Conservation (phyloP, 2,113 vertebrate species). For the Aptenodytes forsteri region DNA sequence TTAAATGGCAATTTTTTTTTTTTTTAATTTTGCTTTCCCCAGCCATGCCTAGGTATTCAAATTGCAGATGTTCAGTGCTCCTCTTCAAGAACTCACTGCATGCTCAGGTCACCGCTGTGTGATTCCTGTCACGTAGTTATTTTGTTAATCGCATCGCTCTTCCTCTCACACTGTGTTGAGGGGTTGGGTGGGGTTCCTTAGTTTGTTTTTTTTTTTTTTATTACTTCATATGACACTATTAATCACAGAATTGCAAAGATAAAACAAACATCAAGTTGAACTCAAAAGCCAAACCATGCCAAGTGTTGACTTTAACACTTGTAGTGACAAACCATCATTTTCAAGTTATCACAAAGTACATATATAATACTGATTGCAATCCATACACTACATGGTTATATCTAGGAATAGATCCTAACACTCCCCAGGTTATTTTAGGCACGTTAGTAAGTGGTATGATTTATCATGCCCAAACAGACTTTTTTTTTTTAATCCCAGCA, state of each 20-base stretch:
- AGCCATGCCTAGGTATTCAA: neutral
- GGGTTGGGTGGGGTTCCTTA: neutral
- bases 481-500: neutral
- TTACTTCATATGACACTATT: neutral
- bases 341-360: neutral
- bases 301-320: neutral
- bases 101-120: neutral
- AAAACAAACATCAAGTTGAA: neutral
- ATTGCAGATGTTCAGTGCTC: neutral
- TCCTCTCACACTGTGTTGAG: neutral
- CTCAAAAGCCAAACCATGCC: neutral
- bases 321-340: neutral
- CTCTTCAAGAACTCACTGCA: neutral
- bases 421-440: neutral
- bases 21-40: neutral
- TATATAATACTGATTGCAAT: neutral
- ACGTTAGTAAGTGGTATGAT: neutral
- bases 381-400: too few relatives aligned
- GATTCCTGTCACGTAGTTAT: neutral
- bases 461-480: neutral
- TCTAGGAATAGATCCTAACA: neutral
- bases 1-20: neutral
- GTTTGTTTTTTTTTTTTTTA: neutral
- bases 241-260: neutral
- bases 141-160: rapidly evolving